Conservation (phyloP, 2,113 vertebrate genomes). For the Macroglossus sobrinus region DNA sequence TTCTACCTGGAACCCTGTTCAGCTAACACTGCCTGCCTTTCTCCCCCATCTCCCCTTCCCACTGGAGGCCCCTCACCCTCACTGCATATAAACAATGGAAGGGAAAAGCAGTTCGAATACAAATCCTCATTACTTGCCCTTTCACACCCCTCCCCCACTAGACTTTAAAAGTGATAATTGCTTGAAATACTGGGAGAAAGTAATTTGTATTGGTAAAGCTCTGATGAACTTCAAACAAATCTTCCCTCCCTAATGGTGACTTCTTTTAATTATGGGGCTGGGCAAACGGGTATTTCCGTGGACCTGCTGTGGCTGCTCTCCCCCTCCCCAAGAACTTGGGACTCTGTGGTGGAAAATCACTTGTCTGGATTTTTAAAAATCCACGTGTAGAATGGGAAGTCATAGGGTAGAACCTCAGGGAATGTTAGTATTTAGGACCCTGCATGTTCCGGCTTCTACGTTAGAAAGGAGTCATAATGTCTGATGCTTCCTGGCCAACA, state of each 20-base stretch:
- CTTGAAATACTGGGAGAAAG: constrained; percentile 79
- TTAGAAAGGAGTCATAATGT: not conserved
- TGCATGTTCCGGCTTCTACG: not conserved
- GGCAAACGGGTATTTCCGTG: not conserved
- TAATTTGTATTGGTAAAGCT: constrained; percentile 46
- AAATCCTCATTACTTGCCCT: constrained; percentile 74
- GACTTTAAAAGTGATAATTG: constrained; percentile 86
- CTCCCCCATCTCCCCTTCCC: constrained; percentile 67
- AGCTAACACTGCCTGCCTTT: constrained; percentile 37
- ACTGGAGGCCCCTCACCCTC: constrained; percentile 79
- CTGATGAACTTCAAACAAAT: constrained; percentile 57
- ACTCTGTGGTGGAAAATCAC: not conserved
- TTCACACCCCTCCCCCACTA: constrained; percentile 54
- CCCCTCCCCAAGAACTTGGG: not conserved
- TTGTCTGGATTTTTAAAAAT: not conserved
- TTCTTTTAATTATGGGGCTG: not conserved
- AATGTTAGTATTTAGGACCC: not conserved
- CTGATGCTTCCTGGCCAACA: not conserved
- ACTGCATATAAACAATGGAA: constrained; percentile 84
- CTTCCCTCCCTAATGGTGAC: constrained; percentile 3
- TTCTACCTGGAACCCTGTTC: constrained; percentile 80
- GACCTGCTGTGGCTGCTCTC: not conserved
- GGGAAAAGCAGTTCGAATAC: constrained; percentile 82
- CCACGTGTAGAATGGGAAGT: not conserved
- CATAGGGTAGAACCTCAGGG: not conserved